Conservation (phyloP, 2,888 invertebrate species). For the Rugalucina vietnamica region DNA sequence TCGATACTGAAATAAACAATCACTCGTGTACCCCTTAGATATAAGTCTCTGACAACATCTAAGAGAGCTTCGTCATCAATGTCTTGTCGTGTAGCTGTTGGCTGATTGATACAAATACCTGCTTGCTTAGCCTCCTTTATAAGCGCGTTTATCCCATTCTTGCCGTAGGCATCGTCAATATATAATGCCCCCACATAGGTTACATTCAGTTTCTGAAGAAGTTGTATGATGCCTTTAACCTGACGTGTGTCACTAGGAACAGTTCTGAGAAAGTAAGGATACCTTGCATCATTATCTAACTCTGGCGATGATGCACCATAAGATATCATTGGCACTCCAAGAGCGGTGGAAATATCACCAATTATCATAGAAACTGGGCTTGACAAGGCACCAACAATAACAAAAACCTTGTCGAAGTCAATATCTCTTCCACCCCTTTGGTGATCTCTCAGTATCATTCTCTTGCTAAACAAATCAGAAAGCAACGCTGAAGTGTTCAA, state of each 20-base stretch:
- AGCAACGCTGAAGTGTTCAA: slow-evolving; percentile 61
- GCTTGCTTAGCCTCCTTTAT: slow-evolving; percentile 53
- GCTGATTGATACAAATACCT: slow-evolving; percentile 72
- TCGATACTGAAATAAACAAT: slow-evolving; percentile 73
- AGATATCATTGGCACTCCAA: slow-evolving; percentile 69
- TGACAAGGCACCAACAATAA: slow-evolving; percentile 86
- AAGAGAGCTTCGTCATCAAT: slow-evolving; percentile 28
- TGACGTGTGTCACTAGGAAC: slow-evolving; percentile 73
- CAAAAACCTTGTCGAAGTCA: slow-evolving; percentile 71
- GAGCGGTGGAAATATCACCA: slow-evolving; percentile 64
- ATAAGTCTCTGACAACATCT: slow-evolving; percentile 28
- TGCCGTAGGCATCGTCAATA: slow-evolving; percentile 72
- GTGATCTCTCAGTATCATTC: slow-evolving; percentile 48
- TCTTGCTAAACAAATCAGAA: slow-evolving; percentile 61
- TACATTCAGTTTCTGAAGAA: slow-evolving; percentile 64
- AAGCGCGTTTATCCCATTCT: slow-evolving; percentile 66
- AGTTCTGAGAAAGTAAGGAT: slow-evolving; percentile 73
- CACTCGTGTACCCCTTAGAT: slow-evolving; percentile 50
- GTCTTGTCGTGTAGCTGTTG: slow-evolving; percentile 56
- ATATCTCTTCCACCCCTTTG: slow-evolving; percentile 39
- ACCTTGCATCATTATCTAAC: slow-evolving; percentile 66
- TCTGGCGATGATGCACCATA: slow-evolving; percentile 69
- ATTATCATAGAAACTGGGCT: slow-evolving; percentile 67
- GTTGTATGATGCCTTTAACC: slow-evolving; percentile 67
- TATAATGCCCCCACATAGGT: slow-evolving; percentile 71